phyloP scores from a whole-genome alignment of 1,140 invertebrate species.

The Harlomillsia oculata region DNA sequence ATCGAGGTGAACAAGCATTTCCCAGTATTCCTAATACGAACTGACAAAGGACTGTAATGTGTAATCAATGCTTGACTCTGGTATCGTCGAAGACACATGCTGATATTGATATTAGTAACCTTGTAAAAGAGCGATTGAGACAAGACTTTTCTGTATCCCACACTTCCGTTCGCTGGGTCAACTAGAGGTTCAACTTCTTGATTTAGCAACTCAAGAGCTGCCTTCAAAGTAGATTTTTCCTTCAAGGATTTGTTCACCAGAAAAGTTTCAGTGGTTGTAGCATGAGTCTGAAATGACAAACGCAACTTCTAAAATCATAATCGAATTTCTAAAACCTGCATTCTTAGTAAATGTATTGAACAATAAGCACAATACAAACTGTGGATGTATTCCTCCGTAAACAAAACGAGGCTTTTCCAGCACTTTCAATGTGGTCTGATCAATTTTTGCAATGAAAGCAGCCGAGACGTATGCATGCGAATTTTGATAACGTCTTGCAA shows the following conservation, averaged over 20 bases:
- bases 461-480: slow-evolving; percentile 72
- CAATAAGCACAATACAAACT: slow-evolving; percentile 46
- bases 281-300: slow-evolving; percentile 54
- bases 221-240: slow-evolving; percentile 45
- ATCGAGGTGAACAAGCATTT: slow-evolving; percentile 9
- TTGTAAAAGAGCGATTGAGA: slow-evolving; percentile 39
- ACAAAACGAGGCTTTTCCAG: slow-evolving; percentile 49
- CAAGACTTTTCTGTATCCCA: slow-evolving; percentile 53
- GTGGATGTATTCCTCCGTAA: slow-evolving; percentile 57
- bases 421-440: slow-evolving; percentile 38
- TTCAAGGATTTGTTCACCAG: slow-evolving; percentile 49
- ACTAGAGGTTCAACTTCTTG: slow-evolving; percentile 53
- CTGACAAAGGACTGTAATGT: not conserved
- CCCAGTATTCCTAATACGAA: slow-evolving; percentile 21
- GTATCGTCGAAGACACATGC: slow-evolving; percentile 42
- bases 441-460: slow-evolving; percentile 59
- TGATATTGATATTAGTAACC: slow-evolving; percentile 39
- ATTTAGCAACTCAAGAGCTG: slow-evolving; percentile 49
- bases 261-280: slow-evolving; percentile 53
- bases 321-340: not conserved
- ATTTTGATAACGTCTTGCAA: slow-evolving; percentile 68
- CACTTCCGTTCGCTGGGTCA: slow-evolving; percentile 51
- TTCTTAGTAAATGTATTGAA: not conserved
- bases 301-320: not conserved
- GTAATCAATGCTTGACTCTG: slow-evolving; percentile 34